phyloP scores from a whole-genome alignment of 2,113 vertebrate species.

The Plotosus lineatus region DNA sequence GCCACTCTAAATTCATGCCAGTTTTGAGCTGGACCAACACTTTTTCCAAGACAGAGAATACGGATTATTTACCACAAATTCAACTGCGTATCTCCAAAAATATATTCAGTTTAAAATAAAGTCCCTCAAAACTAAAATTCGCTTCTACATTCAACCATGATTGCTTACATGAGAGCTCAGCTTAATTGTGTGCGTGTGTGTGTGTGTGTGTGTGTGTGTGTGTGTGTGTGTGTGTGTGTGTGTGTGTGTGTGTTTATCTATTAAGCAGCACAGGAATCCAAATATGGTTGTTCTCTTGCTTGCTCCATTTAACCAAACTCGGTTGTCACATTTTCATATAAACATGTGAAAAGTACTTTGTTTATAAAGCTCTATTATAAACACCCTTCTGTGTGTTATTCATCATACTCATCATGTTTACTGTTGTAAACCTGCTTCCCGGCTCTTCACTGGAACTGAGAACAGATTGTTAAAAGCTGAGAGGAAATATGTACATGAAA shows the following conservation, averaged over 20 bases:
- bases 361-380: constrained; percentile 57
- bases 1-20: too few species aligned
- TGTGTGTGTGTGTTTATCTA: constrained; percentile 21
- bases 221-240: constrained; percentile 46
- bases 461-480: background rate
- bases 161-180: too few species aligned
- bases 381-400: constrained; percentile 42
- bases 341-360: constrained; percentile 51
- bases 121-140: too few species aligned
- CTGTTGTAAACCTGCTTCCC: constrained; percentile 54
- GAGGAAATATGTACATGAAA: background rate
- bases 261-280: constrained; percentile 38
- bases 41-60: too few species aligned
- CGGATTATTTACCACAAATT: too few species aligned
- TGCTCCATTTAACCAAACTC: constrained; percentile 52
- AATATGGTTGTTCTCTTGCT: constrained; percentile 53
- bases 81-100: too few species aligned
- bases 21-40: too few species aligned
- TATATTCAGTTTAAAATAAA: too few species aligned
- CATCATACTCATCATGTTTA: constrained; percentile 38
- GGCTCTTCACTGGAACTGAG: constrained; percentile 5
- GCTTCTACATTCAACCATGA: too few species aligned
- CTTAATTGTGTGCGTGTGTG: too few species aligned
- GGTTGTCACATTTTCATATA: constrained; percentile 58
- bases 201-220: constrained; percentile 13